Base-by-base conservation (phyloP, 1,140 invertebrate species). In the Plodia interpunctella region DNA sequence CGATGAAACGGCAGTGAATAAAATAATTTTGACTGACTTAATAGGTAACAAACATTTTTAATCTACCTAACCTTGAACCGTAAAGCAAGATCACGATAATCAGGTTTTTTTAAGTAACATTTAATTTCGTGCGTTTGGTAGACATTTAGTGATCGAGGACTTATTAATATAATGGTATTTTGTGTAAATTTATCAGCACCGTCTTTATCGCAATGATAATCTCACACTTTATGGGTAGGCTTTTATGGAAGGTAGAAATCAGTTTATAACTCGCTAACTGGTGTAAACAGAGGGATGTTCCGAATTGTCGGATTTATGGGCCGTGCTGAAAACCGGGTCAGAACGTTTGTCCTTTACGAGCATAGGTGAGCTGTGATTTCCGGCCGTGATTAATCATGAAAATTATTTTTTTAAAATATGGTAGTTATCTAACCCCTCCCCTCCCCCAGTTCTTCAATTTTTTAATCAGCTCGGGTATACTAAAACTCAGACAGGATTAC, bases 291-390 rank as follows among this genome's bases (percentile, higher is more conserved):
- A 70, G 74, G 74, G 76, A 51, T 60, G 72, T 62, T 65, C 71
- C 59, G 74, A 68, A 74, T 72, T 62, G 63, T 66, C 62, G 55
- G 66, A 66, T 82, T 82, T 78, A 74, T 76, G 71, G 64, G 76
- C 65, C 74, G 66, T 68, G 59, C 52, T 65, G 65, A 66, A 71
- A 70, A 70, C 72, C 67, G 70, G 73, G 76, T 72, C 69, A 68
- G 72, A 69, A 68, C 62, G 59, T 38, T 56, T 58, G 57, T 65
- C 63, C 65, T 70, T 70, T 66, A 60, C 57, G 50, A 63, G 63
- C n/a, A 19, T 51, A 51, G n/a, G n/a, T n/a, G n/a, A n/a, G 20
- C 49, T 4, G 6, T 49, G 49, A 51, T 51, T 32, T 32, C 30
- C 11, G 11, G 4, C 9, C 6, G 10, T 32, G 3, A 9, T 28